phyloP scores from a whole-genome alignment of 1,140 invertebrate species.

The Drosophila navojoa region DNA sequence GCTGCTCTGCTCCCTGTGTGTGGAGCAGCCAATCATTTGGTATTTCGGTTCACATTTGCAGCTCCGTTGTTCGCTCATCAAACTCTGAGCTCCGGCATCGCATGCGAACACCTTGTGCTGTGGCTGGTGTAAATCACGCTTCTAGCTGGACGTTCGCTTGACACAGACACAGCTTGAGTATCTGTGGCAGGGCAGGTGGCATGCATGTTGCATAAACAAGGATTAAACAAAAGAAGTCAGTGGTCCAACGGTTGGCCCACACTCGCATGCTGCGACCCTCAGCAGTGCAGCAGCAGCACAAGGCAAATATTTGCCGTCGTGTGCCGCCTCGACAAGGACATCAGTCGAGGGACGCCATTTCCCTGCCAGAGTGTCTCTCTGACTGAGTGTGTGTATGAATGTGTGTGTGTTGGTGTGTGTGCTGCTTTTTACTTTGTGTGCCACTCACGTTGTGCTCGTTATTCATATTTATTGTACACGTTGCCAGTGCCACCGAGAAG shows the following conservation, averaged over 20 bases:
- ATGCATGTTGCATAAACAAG: conserved; percentile 79
- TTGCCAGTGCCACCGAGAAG: conserved; percentile 51
- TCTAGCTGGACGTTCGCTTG: conserved; percentile 51
- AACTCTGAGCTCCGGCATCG: conserved; percentile 43
- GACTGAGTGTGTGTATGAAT: too few relatives aligned
- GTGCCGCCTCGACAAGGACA: conserved; percentile 64
- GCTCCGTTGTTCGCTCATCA: conserved; percentile 10
- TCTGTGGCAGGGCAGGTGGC: conserved; percentile 44
- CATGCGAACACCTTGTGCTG: conserved; percentile 15
- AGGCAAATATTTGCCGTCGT: conserved; percentile 71
- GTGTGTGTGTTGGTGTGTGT: neutral
- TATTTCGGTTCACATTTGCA: conserved; percentile 7
- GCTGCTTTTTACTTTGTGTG: conserved; percentile 71
- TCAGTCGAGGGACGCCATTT: conserved; percentile 47
- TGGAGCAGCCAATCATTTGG: conserved; percentile 15
- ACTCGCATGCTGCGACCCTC: conserved; percentile 1
- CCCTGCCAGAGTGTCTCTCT: conserved; percentile 39
- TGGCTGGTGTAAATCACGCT: conserved; percentile 57
- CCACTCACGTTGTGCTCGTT: conserved; percentile 80
- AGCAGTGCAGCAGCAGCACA: conserved; percentile 21
- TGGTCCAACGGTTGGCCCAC: conserved; percentile 9
- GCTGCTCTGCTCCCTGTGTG: neutral
- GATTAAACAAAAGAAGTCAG: conserved; percentile 69
- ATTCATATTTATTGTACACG: conserved; percentile 82
- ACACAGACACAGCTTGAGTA: conserved; percentile 13